phyloP scores from a whole-genome alignment of 2,797 vertebrate species.

The Lagorchestes hirsutus region DNA sequence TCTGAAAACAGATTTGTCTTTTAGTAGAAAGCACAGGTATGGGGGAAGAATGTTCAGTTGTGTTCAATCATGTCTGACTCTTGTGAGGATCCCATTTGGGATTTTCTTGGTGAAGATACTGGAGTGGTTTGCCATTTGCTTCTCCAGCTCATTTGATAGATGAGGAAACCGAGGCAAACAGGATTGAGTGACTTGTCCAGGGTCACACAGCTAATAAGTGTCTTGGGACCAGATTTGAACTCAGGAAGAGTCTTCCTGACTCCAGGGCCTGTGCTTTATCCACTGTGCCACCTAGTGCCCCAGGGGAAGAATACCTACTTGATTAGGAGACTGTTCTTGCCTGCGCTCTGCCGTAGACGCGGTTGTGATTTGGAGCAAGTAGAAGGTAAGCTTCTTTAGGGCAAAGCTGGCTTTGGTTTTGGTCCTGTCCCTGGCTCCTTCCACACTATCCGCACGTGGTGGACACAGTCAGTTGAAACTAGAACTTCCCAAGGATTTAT shows the following conservation, averaged over 20 bases:
- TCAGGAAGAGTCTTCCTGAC: neutral
- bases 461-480: neutral
- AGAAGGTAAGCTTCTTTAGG: neutral
- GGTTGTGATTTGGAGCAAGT: neutral
- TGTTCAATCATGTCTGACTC: neutral
- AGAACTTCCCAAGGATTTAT: neutral
- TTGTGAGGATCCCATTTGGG: neutral
- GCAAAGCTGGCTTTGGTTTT: no score
- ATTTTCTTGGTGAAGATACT: neutral
- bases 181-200: neutral
- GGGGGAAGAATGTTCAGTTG: neutral
- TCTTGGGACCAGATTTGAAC: neutral
- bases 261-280: neutral
- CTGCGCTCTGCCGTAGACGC: neutral
- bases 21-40: neutral
- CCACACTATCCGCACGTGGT: neutral
- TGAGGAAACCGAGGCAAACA: neutral
- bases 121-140: neutral
- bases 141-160: neutral
- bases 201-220: neutral
- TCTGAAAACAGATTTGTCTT: neutral
- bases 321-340: neutral
- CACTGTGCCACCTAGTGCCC: neutral
- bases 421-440: neutral
- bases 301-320: neutral